Evolutionary conservation across 1,140 invertebrate genomes (phyloP), one percentile per base, ranked within the genome.

Genomic region (Eumaeus atala): DNA sequence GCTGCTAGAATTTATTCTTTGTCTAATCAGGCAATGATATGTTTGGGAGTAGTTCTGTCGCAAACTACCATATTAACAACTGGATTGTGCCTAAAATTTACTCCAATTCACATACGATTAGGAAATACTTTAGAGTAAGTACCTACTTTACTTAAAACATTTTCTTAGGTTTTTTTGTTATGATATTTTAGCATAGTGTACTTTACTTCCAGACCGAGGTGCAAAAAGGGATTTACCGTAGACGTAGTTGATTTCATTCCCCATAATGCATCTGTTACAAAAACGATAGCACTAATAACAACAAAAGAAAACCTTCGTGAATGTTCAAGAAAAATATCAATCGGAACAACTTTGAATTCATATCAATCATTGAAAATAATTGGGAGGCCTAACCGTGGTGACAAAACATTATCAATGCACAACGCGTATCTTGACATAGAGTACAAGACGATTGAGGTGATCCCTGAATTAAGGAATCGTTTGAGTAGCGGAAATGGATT

Each of bases 191-290:
- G 6, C 21, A 2, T 3, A 56, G 21, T 51, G 34, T 9, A 34
- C 59, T 12, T 64, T 58, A 37, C 17, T 75, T 74, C 53, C 62
- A 83, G 79, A 21, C 72, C 67, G 40, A 62, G 62, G 33, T 85
- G 82, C 66, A 81, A 74, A 58, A 82, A 82, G 67, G 77, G 77
- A 12, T 82, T 82, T 51, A 35, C 68, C 1, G 61, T 81, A 9
- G 62, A 74, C 37, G 40, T 65, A 11, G 54, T 72, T 6, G 74
- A 79, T 16, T 48, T 57, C 3, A 70, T 84, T 42, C 54, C 62
- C 8, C 73, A 79, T 37, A 67, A 70, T 10, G 73, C 68, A 7
- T 59, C 62, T 1, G 47, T 71, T 12, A 75, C 70, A 12, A 80
- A 72, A 38, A 67, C 66, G 42, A 54, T 86, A 18, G 74, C 76